phyloP scores from a whole-genome alignment of 1,140 invertebrate species.

The Pogonognathellus flavescens region DNA sequence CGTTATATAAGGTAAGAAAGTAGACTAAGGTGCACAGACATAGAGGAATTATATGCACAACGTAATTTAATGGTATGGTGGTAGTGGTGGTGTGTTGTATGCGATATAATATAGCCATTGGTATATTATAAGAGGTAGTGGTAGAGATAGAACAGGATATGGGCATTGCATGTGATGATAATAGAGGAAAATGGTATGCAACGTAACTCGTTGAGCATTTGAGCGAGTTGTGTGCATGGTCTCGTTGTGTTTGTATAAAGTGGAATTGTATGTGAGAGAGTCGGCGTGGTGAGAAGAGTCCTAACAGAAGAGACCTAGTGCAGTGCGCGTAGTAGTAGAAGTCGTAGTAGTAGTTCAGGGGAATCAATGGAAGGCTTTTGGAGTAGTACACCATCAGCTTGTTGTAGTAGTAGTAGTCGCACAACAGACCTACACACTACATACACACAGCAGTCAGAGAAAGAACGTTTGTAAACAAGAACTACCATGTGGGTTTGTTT shows the following conservation, averaged over 20 bases:
- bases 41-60: not conserved
- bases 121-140: too few species aligned
- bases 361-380: slow-evolving; percentile 7
- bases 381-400: not conserved
- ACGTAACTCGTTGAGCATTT: not conserved
- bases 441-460: not conserved
- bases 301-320: not conserved
- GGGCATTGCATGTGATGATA: too few species aligned
- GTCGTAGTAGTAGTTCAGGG: not conserved
- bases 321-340: not conserved
- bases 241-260: not conserved
- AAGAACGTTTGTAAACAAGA: slow-evolving; percentile 33
- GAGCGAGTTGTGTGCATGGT: not conserved
- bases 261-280: too few species aligned
- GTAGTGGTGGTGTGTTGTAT: not conserved
- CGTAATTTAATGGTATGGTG: not conserved
- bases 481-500: slow-evolving; percentile 46
- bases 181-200: not conserved
- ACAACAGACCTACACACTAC: not conserved
- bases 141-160: too few species aligned
- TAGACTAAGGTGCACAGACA: not conserved
- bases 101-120: not conserved
- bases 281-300: not conserved
- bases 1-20: not conserved
- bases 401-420: not conserved